Base-by-base conservation (phyloP, 2,113 vertebrate species). In the Onychostoma macrolepis region DNA sequence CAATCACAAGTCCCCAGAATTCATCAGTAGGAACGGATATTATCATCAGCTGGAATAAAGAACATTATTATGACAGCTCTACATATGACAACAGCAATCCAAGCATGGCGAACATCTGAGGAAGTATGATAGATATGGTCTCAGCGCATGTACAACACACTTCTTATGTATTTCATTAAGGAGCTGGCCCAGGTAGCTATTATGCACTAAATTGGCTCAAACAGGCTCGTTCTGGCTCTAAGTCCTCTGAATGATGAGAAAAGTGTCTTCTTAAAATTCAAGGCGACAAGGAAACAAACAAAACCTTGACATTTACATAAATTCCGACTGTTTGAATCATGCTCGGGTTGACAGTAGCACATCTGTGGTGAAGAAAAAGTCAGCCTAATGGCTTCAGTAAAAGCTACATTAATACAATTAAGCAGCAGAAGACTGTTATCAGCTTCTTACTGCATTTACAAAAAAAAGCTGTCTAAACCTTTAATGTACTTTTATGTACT, bases 61-160 rank as follows among this genome's bases (percentile, higher is more conserved):
- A 89, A 91, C 87, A 85, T 93, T 90, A 90, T 84, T 80, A 58
- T 90, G 92, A 93, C 92, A 94, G 92, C 89, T 91, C 90, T 88
- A 90, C 91, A 92, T 93, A 93, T 86, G 89, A 86, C 79, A 76
- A 50, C 88, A 89, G 80, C 86, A 85, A 63, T 48, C 36, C 19
- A 19, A 86, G 77, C 79, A 85, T 84, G 87, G 84, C 93, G 89
- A 86, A 94, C 77, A 77, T 89, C 19, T 74, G 53, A 24, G 36
- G 80, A 76, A 78, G 88, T 84, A 87, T 83, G 84, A 90, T 87
- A 84, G 89, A 89, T 89, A 89, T 88, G 53, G 43, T 30, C 43
- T 69, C 50, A 3, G 2, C 33, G 38, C 17, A 50, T 58, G 41
- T 30, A 30, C 38, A n/a, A 24, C 71, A 38, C 38, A 12, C 4